These are phyloP conservation scores for Sinocyclocheilus maitianheensis DNA, from an alignment of 2,113 vertebrate genomes.

Conservation along the genomic window DNA sequence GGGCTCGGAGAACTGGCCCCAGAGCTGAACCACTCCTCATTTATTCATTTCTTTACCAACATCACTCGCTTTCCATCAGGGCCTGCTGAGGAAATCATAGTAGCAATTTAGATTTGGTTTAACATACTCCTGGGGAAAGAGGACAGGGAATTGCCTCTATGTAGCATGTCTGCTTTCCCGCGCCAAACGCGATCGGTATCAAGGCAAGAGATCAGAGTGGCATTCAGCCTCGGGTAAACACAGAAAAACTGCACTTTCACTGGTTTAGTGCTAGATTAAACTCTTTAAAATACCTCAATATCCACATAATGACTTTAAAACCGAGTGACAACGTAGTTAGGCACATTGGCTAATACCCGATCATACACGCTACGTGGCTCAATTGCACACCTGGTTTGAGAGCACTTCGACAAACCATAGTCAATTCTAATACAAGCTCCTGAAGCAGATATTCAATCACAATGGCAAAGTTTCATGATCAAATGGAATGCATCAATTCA, in stretches of 20 bases:
- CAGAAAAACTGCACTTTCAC: conserved; percentile 3
- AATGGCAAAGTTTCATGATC: conserved; percentile 70
- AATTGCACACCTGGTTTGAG: conserved; percentile 73
- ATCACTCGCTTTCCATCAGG: conserved; percentile 67
- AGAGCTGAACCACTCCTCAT: conserved; percentile 54
- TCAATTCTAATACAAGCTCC: conserved; percentile 68
- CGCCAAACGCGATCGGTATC: conserved; percentile 22
- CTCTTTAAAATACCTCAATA: background rate
- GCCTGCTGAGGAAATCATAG: conserved; percentile 66
- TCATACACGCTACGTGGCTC: conserved; percentile 65
- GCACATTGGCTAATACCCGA: conserved; percentile 34
- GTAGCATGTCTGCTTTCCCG: conserved; percentile 52
- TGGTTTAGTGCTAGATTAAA: conserved; percentile 20
- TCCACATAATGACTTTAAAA: conserved; percentile 28
- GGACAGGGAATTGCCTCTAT: conserved; percentile 70
- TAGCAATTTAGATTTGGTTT: conserved; percentile 70
- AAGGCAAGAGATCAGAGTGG: conserved; percentile 15
- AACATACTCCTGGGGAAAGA: conserved; percentile 60
- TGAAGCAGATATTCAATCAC: conserved; percentile 67
- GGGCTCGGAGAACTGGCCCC: conserved; percentile 67
- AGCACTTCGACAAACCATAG: conserved; percentile 64
- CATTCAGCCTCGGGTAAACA: conserved; percentile 13
- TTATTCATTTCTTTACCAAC: conserved; percentile 72
- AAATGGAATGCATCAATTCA: conserved; percentile 76
- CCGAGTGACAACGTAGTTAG: conserved; percentile 14